Base-by-base conservation (phyloP, 1,140 invertebrate species). In the Apis dorsata region DNA sequence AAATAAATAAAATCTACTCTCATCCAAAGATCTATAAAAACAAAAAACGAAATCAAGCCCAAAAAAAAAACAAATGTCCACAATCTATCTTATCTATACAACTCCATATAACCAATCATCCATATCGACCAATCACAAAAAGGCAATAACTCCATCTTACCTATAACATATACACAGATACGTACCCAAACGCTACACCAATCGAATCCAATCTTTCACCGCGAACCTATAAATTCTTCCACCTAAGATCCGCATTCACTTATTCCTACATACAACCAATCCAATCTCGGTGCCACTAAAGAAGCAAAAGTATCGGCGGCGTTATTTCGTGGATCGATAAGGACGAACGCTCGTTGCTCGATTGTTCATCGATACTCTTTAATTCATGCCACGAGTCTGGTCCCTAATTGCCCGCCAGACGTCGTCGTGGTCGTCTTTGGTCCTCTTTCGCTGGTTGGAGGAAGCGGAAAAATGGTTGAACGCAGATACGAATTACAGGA, bases 401-500 rank as follows among this genome's bases (percentile, higher is more conserved):
- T 12, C 80, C 73, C 75, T 79, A 83, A 83, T 83, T 78, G 66
- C 75, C 73, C 72, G 57, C 34, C 44, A 60, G 28, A 21, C 17
- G 10, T 34, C 65, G 10, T 19, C 34, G 34, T 49, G 34, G 65
- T 66, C 55, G 66, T 63, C 55, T 5, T 44, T 7, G 34, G 34
- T 7, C 34, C 34, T 44, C 34, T 24, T 24, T 24, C 0, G 34
- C 0, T 44, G 34, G 57, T 28, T 21, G 55, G 59, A 62, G 75
- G 74, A 71, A 57, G 57, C 75, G 75, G 66, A 83, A 83, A 83
- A 79, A 71, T 49, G 75, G 81, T 53, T 57, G 49, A 34, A 66
- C 74, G 73, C 19, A 79, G 81, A 83, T 83, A 71, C 81, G 81
- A 83, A 83, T 83, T 83, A 83, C 66, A 71, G 57, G 68, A 70